phyloP scores from a whole-genome alignment of 1,140 invertebrate genomes.

The Sitophilus oryzae region DNA sequence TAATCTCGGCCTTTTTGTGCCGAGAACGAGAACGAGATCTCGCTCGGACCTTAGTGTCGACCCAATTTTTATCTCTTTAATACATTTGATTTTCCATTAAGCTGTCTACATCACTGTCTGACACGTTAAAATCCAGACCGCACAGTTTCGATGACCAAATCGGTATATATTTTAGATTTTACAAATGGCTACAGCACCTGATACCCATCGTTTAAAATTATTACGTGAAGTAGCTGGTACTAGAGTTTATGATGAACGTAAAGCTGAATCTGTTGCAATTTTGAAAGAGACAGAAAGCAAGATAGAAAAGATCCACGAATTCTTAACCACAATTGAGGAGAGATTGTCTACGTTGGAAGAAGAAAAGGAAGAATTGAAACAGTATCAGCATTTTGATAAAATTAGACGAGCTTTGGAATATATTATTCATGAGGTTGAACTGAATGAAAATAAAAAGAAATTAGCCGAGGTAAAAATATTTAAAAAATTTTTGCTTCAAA shows the following conservation, averaged over 20 bases:
- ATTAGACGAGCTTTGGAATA: constrained; percentile 91
- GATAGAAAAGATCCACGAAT: constrained; percentile 94
- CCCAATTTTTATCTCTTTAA: too few relatives aligned
- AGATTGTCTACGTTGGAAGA: constrained; percentile 91
- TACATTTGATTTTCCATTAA: too few relatives aligned
- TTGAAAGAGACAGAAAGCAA: constrained; percentile 96
- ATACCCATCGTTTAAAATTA: constrained; percentile 92
- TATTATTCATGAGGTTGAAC: constrained; percentile 94
- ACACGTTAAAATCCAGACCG: too few relatives aligned
- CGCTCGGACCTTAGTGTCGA: too few relatives aligned
- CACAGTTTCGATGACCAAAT: too few relatives aligned
- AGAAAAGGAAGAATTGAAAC: constrained; percentile 98
- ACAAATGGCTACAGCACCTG: constrained; percentile 98
- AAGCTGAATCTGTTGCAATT: constrained; percentile 92
- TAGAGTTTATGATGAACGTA: constrained; percentile 93
- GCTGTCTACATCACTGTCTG: too few relatives aligned
- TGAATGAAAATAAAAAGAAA: constrained; percentile 90
- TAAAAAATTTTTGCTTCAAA: constrained; percentile 55
- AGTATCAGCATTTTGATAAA: constrained; percentile 99
- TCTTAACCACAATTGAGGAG: constrained; percentile 96
- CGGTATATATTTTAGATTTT: constrained; percentile 76
- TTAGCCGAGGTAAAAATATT: constrained; percentile 79
- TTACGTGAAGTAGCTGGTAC: constrained; percentile 94
- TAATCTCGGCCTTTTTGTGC: too few relatives aligned
- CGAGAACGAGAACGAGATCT: too few relatives aligned